A percentile compares a stretch with the other conserved stretches of the same genome.
Conservation (phyloP, 2,888 invertebrate genomes). For the Sepiola atlantica region DNA sequence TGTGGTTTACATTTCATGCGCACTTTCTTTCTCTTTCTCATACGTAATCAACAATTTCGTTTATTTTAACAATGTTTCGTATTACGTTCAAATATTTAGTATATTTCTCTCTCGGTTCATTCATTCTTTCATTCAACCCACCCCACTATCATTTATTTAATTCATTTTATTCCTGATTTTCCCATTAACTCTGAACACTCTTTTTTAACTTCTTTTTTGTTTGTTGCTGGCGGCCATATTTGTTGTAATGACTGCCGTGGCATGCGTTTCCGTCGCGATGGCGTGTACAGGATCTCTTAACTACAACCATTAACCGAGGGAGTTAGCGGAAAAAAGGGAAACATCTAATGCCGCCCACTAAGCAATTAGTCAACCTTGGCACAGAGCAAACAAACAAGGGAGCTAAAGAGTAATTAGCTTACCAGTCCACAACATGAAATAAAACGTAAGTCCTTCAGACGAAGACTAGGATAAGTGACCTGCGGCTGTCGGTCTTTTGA, state of each 20-base stretch:
- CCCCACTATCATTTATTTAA: background rate
- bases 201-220: background rate
- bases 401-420: background rate
- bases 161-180: background rate
- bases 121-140: background rate
- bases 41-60: background rate
- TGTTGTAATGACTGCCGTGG: slow-evolving; percentile 6
- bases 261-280: background rate
- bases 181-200: background rate
- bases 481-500: background rate
- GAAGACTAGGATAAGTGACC: background rate
- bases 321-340: background rate
- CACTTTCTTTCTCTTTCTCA: background rate
- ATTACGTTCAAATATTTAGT: background rate
- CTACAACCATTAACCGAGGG: background rate
- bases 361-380: slow-evolving; percentile 20
- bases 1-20: background rate
- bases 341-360: background rate
- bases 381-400: background rate
- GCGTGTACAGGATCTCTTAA: background rate
- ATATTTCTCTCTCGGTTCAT: background rate
- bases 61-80: background rate
- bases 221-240: background rate
- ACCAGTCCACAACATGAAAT: background rate
- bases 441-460: background rate